These are phyloP conservation scores for Sebastes trivittatus DNA, from an alignment of 2,797 vertebrate genomes.

Conservation along the genomic window DNA sequence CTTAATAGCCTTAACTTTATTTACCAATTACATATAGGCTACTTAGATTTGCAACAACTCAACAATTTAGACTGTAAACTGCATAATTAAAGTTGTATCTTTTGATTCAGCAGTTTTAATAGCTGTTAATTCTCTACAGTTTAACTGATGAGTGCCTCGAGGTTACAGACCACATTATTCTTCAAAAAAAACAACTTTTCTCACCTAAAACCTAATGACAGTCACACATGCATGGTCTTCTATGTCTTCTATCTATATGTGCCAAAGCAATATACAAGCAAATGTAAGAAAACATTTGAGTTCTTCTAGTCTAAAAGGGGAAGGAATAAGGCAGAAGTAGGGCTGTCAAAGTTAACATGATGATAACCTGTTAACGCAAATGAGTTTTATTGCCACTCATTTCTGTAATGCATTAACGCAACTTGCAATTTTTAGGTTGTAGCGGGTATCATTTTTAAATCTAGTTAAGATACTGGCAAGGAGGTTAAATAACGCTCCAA, in stretches of 20 bases:
- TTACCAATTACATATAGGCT: background rate
- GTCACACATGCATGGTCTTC: background rate
- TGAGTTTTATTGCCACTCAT: too few species aligned
- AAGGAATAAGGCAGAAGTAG: background rate
- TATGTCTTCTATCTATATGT: background rate
- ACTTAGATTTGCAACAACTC: background rate
- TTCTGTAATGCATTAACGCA: too few species aligned
- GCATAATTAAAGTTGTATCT: background rate
- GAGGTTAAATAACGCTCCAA: too few species aligned
- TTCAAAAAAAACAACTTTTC: background rate
- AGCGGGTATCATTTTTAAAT: too few species aligned
- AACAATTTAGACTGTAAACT: background rate
- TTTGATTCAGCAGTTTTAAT: background rate
- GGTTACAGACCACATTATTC: background rate
- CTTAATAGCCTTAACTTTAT: background rate
- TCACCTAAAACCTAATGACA: background rate
- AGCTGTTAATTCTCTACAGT: background rate
- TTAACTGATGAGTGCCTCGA: background rate
- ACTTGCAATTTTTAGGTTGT: too few species aligned
- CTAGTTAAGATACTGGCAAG: too few species aligned
- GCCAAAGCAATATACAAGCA: background rate
- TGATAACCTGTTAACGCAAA: too few species aligned
- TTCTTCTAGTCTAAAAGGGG: background rate
- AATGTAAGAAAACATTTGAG: background rate
- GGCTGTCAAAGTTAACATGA: accelerated